Evolutionary conservation across 2,888 invertebrate genomes (phyloP).

Genomic region (Cryptus armator): DNA sequence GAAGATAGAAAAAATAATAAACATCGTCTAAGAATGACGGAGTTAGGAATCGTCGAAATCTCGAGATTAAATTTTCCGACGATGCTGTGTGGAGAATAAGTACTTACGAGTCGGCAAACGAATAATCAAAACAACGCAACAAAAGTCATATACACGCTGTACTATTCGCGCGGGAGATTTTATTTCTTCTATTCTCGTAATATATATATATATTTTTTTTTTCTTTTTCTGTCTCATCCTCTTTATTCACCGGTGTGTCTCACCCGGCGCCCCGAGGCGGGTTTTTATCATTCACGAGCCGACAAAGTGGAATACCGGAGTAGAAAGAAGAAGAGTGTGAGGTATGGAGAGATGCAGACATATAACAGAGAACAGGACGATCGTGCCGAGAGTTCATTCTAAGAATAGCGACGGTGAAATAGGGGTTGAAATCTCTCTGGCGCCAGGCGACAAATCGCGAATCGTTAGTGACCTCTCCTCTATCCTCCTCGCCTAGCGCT

Average conservation of each 20-base stretch:
- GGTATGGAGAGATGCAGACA: conserved; percentile 5
- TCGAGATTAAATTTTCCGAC: neutral
- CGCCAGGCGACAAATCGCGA: conserved; percentile 66
- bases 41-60: neutral
- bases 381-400: conserved; percentile 74
- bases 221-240: neutral
- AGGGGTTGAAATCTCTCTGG: conserved; percentile 65
- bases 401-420: conserved; percentile 71
- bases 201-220: conserved; percentile 40
- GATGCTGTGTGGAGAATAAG: neutral
- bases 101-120: neutral
- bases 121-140: neutral
- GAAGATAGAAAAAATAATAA: neutral
- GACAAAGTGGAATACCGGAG: conserved; percentile 64
- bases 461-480: conserved; percentile 63
- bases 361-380: conserved; percentile 23
- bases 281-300: conserved; percentile 67
- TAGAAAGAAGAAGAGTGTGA: conserved; percentile 12
- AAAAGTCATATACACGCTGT: neutral
- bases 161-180: conserved; percentile 25
- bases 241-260: conserved; percentile 54
- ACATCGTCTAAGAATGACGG: neutral
- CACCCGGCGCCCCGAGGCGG: conserved; percentile 59
- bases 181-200: conserved; percentile 38
- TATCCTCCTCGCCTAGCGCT: conserved; percentile 22